phyloP scores from a whole-genome alignment of 1,140 invertebrate species.

The Steinernema feltiae region DNA sequence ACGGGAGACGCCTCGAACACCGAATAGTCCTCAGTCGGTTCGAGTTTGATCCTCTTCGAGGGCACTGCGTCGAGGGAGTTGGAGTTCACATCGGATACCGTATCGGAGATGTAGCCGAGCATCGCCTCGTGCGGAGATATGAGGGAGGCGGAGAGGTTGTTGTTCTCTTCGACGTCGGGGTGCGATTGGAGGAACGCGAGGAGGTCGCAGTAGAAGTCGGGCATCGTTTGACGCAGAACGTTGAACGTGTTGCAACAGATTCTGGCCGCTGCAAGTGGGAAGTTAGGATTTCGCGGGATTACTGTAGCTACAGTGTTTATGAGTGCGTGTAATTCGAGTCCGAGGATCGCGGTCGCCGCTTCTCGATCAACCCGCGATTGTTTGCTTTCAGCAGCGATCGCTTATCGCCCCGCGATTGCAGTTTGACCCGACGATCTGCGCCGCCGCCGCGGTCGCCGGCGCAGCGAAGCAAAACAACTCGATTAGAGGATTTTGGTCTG shows the following conservation, averaged over 20 bases:
- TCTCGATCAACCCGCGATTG: no score
- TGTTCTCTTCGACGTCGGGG: background rate
- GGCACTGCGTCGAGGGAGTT: background rate
- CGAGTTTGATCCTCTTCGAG: background rate
- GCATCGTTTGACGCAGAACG: background rate
- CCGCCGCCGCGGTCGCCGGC: no score
- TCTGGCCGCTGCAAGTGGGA: background rate
- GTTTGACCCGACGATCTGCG: no score
- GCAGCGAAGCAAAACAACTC: no score
- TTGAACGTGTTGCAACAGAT: background rate
- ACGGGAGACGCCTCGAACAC: background rate
- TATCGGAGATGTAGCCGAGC: background rate
- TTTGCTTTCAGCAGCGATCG: no score
- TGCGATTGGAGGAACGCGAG: background rate
- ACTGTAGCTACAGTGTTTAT: no score
- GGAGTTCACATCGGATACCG: background rate
- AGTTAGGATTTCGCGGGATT: no score
- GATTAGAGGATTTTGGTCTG: no score
- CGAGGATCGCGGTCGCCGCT: no score
- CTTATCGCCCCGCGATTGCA: no score
- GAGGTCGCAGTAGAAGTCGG: background rate
- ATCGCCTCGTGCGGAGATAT: background rate
- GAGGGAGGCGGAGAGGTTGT: no score
- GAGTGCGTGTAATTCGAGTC: no score
- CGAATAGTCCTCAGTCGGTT: background rate